Evolutionary conservation across 2,888 invertebrate species (phyloP).

Genomic region (Tromatobia lineatoria): DNA sequence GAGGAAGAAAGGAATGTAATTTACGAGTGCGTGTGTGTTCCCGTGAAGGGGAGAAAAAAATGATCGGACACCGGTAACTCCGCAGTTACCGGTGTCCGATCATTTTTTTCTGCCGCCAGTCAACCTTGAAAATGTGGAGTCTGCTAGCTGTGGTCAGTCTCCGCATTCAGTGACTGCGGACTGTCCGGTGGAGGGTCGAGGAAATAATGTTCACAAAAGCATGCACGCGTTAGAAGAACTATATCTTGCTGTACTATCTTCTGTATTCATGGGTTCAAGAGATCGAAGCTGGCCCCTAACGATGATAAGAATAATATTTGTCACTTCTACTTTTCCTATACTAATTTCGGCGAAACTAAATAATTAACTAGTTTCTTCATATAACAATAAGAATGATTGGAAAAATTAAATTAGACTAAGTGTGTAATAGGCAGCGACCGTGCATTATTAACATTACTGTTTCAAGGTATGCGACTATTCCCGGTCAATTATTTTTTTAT

Average conservation of each 20-base stretch:
- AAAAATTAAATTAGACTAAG: too few relatives aligned
- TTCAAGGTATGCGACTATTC: too few relatives aligned
- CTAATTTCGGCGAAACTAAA: neutral
- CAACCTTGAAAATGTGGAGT: conserved; percentile 66
- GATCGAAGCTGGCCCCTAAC: neutral
- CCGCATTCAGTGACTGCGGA: neutral
- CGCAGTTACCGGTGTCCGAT: too few relatives aligned
- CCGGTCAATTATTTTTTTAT: too few relatives aligned
- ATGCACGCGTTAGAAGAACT: neutral
- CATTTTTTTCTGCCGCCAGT: too few relatives aligned
- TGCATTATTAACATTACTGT: too few relatives aligned
- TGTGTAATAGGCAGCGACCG: too few relatives aligned
- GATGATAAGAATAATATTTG: conserved; percentile 14
- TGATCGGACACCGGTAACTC: conserved; percentile 22
- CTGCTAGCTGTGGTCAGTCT: conserved; percentile 43
- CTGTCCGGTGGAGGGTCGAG: conserved; percentile 41
- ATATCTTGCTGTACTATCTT: conserved; percentile 14
- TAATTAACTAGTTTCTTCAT: too few relatives aligned
- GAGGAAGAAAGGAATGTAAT: conserved; percentile 50
- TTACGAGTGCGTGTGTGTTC: neutral
- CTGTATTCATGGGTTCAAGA: neutral
- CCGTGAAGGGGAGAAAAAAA: conserved; percentile 2
- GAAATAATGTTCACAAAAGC: conserved; percentile 29
- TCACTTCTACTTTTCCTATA: neutral
- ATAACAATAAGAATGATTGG: too few relatives aligned